Percentiles rank a stretch among this genome's conserved stretches.
Evolutionary conservation across 2,113 vertebrate species (phyloP).

Genomic region (Oreochromis tanganicae): DNA sequence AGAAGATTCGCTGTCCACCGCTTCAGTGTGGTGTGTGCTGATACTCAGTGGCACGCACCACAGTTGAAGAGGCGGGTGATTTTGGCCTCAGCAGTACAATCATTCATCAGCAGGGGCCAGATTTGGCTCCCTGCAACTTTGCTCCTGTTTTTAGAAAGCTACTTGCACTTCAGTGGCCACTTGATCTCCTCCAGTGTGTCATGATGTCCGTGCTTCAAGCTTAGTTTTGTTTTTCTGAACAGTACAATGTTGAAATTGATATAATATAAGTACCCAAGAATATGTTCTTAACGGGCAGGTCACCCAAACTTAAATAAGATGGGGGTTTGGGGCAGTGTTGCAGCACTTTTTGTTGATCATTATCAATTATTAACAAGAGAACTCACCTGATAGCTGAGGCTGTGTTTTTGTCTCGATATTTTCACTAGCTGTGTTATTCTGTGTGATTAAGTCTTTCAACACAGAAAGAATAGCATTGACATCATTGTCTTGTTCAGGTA

Average conservation of each 20-base stretch:
- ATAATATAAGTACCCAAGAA: not conserved
- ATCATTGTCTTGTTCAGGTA: constrained; percentile 61
- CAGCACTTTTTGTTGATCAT: not conserved
- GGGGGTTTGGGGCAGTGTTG: not conserved
- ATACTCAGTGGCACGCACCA: accelerated
- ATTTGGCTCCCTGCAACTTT: not conserved
- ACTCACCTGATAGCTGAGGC: constrained; percentile 11
- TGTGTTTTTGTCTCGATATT: constrained; percentile 39
- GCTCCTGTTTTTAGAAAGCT: not conserved
- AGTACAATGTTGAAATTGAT: not conserved
- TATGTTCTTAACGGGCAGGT: not conserved
- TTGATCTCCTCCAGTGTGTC: not conserved
- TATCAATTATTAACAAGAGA: not conserved
- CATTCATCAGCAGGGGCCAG: not conserved
- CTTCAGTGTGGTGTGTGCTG: not conserved
- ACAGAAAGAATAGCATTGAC: constrained; percentile 78
- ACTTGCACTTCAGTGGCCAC: not conserved
- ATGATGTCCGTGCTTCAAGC: not conserved
- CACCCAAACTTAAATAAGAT: accelerated
- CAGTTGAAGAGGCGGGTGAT: not conserved
- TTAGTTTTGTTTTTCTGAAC: not conserved
- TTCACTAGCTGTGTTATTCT: constrained; percentile 62
- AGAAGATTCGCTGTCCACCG: not conserved
- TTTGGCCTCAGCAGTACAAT: not conserved
- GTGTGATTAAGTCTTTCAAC: constrained; percentile 76